Base-by-base conservation (phyloP, 92 coral and sea anemone genomes). In the Siderastrea siderea region DNA sequence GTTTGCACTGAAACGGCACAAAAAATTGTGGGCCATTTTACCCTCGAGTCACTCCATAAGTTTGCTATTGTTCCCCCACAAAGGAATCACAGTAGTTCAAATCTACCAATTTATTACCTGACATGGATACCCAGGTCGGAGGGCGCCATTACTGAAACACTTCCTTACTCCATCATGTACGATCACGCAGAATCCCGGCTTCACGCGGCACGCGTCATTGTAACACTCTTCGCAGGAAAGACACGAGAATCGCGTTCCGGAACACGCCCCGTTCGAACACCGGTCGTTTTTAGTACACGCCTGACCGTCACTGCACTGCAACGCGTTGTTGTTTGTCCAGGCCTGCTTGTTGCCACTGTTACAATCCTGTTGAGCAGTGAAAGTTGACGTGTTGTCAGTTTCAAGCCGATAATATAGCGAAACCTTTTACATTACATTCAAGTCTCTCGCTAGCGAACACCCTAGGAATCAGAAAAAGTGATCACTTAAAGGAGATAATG, bases 241-340 rank as follows among this genome's bases (percentile, higher is more conserved):
- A 79, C 98, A 95, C 80, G 98, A 72, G 84, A 88, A 93, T 53
- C 93, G 93, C 0, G 96, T 93, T 43, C 98, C 98, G 14, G 82
- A 87, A 68, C 98, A 95, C 46, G 76, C 79, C 43, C 95, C 95
- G 73, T 74, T 88, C 19, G 81, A 77, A 59, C 96, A 95, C 14
- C 90, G 91, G 72, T 95, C 98, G 53, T 71, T 85, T 71, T 77
- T 93, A 45, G 98, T 95, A 71, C 98, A 95, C 44, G 89, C 93
- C 11, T 62, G 47, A 45, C 92, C 88, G 65, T 95, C 98, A 66
- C 77, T 93, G 82, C 98, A 95, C 12, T 81, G 46, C 60, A 91
- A 75, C 50, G 86, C 86, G 83, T 93, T 79, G 85, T 91, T 84
- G 80, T 93, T 93, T 13, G 93, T 81, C 98, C 98, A 95, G 60